phyloP scores from a whole-genome alignment of 1,140 invertebrate genomes.

The Nylanderia fulva region DNA sequence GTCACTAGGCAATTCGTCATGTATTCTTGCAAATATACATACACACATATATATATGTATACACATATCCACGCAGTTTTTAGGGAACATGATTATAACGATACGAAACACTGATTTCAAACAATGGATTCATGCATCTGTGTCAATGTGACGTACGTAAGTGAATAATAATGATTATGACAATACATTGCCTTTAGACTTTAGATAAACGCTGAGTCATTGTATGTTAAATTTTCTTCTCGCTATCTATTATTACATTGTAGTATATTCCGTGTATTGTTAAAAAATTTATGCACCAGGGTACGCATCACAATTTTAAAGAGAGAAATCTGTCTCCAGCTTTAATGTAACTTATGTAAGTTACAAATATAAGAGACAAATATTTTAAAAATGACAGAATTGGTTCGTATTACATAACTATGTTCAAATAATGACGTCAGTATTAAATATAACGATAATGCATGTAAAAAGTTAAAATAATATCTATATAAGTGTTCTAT shows the following conservation, averaged over 20 bases:
- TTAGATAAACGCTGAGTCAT: constrained; percentile 22
- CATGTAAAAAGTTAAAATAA: neutral
- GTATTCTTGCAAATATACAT: too few species aligned
- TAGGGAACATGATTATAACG: neutral
- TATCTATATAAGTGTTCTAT: neutral
- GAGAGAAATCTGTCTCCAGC: neutral
- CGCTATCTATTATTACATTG: neutral
- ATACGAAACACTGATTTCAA: neutral
- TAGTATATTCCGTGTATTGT: neutral
- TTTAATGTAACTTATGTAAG: neutral
- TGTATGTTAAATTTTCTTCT: neutral
- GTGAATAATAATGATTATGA: neutral
- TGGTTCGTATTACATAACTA: neutral
- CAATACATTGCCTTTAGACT: neutral
- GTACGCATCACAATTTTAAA: neutral
- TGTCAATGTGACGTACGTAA: neutral
- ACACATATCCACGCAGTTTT: too few species aligned
- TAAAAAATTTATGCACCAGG: too few species aligned
- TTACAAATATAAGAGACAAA: neutral
- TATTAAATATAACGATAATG: neutral
- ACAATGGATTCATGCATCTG: constrained; percentile 6
- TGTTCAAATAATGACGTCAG: neutral
- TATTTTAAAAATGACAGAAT: neutral
- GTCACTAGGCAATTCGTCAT: too few species aligned
- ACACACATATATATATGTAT: too few species aligned